Evolutionary conservation across 2,888 invertebrate genomes (phyloP), one percentile per base, ranked within the genome.

Genomic region (Hyppa rectilinea): DNA sequence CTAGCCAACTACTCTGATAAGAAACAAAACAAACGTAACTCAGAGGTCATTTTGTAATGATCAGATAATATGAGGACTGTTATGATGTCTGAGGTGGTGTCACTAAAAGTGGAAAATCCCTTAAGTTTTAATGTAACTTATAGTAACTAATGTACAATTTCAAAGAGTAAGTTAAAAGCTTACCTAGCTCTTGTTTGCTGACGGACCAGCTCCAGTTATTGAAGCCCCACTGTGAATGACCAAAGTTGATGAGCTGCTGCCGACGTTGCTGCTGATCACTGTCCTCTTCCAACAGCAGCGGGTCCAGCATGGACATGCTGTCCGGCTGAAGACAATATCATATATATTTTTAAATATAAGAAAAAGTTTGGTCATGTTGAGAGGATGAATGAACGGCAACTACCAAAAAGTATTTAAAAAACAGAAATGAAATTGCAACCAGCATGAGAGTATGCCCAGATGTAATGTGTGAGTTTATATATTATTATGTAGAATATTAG

Each of bases 201-300:
- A 96, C 96, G 0, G 91, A 86, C 96, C 96, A 96, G 83, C 89
- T 96, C 96, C 96, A 96, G 76, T 96, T 96, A 61, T 95, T 95
- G 83, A 96, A 96, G 36, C 96, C 96, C 96, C 96, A 96, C 83
- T 95, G 96, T 0, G 92, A 75, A 78, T 96, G 96, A 0, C 93
- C 96, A 72, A 95, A 96, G 88, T 94, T 95, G n/a, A 96, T 94
- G 14, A 96, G 92, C 78, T 94, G 94, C 79, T 92, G 94, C 0
- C 95, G 84, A 2, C 92, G 83, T 64, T 94, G 92, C 53, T 90
- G 89, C 31, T 92, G 92, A 50, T 95, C 95, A 49, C 84, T 87
- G 3, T 95, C 95, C 7, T 94, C 94, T 2, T 91, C 91, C 26
- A 69, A 65, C 2, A 76, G 68, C 29, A 83, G 61, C 0, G 75